phyloP scores from a whole-genome alignment of 2,797 vertebrate genomes.

The Danio kyathit region DNA sequence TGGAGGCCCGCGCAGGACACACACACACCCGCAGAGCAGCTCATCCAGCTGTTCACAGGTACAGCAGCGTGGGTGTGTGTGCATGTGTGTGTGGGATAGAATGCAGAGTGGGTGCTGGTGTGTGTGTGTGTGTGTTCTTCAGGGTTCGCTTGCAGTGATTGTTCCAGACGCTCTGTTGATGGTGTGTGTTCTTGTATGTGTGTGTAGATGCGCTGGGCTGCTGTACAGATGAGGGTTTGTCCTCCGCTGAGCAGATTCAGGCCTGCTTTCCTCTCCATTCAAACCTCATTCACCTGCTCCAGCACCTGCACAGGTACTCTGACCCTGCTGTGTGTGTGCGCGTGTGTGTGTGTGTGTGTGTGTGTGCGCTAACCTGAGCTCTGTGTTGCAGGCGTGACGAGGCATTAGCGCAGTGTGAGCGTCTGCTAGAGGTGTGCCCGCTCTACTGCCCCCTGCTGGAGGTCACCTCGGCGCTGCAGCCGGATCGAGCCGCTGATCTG shows the following conservation, averaged over 20 bases:
- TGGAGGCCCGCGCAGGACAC: constrained; percentile 84
- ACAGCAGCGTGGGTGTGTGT: not conserved
- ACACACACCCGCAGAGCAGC: constrained; percentile 80
- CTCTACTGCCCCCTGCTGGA: constrained; percentile 85
- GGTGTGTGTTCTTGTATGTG: constrained; percentile 27
- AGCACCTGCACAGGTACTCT: constrained; percentile 83
- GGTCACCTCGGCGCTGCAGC: constrained; percentile 81
- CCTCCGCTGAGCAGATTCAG: constrained; percentile 75
- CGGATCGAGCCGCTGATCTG: constrained; percentile 75
- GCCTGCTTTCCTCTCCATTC: constrained; percentile 88
- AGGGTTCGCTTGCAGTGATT: no score
- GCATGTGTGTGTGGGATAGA: no score
- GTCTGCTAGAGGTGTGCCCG: constrained; percentile 81
- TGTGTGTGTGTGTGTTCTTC: no score
- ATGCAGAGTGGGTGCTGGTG: no score
- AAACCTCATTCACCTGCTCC: constrained; percentile 86
- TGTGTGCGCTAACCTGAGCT: no score
- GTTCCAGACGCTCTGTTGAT: no score
- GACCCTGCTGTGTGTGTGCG: not conserved
- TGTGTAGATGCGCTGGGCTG: constrained; percentile 82
- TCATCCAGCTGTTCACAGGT: constrained; percentile 89
- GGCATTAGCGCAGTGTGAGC: constrained; percentile 81
- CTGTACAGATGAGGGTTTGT: constrained; percentile 82
- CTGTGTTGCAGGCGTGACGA: constrained; percentile 79
- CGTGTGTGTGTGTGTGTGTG: not conserved